phyloP scores from a whole-genome alignment of 2,797 vertebrate species.

The Sebastes iracundus region DNA sequence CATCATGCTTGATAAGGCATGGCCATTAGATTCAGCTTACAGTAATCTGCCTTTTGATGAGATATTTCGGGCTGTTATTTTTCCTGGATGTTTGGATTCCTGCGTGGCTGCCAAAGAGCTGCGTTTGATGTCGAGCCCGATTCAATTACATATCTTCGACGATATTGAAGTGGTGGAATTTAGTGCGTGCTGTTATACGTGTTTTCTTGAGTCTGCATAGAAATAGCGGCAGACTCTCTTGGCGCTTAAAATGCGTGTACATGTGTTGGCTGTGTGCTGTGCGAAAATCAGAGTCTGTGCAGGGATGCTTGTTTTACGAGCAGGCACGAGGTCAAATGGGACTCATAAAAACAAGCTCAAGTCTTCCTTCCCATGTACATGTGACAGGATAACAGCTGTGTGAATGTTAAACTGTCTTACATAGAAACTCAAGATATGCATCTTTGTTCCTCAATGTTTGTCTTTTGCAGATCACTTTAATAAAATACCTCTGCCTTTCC shows the following conservation, averaged over 20 bases:
- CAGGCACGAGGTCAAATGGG: slow-evolving; percentile 51
- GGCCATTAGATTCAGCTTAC: slow-evolving; percentile 67
- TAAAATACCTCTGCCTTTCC: not conserved
- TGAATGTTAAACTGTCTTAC: slow-evolving; percentile 62
- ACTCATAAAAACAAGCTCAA: slow-evolving; percentile 63
- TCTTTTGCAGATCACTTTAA: slow-evolving; percentile 10
- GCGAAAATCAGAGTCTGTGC: slow-evolving; percentile 21
- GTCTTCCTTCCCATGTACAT: slow-evolving; percentile 68
- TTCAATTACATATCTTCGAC: slow-evolving; percentile 58
- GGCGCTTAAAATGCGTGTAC: not conserved
- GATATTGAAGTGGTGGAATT: slow-evolving; percentile 57
- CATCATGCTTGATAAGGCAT: slow-evolving; percentile 64
- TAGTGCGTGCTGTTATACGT: slow-evolving; percentile 18
- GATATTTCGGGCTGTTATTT: slow-evolving; percentile 69
- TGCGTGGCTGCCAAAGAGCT: slow-evolving; percentile 62
- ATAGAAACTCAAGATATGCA: slow-evolving; percentile 33
- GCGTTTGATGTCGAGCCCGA: slow-evolving; percentile 72
- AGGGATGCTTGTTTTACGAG: slow-evolving; percentile 59
- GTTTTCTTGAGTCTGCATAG: slow-evolving; percentile 29
- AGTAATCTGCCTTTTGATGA: slow-evolving; percentile 77
- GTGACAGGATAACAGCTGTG: slow-evolving; percentile 74
- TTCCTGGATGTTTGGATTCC: slow-evolving; percentile 65
- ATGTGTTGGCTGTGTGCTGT: slow-evolving; percentile 7
- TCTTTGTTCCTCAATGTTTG: slow-evolving; percentile 28
- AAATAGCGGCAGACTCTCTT: slow-evolving; percentile 18